Base-by-base conservation (phyloP, 2,888 invertebrate genomes). In the Mythimna ferrago region DNA sequence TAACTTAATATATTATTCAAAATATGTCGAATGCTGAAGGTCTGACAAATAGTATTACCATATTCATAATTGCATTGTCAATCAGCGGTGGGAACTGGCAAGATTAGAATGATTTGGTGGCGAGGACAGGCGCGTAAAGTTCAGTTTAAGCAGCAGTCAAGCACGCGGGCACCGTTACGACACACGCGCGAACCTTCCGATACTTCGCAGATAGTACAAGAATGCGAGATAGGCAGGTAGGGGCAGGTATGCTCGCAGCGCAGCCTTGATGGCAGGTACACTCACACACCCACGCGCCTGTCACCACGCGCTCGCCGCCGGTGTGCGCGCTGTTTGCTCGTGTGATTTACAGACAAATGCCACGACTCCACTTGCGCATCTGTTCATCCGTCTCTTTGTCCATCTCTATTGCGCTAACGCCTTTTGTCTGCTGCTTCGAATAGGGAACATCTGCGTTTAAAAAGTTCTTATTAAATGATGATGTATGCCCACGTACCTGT, bases 261-360 rank as follows among this genome's bases (percentile, higher is more conserved):
- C 89, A 91, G 89, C 90, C 90, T 90, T 89, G 88, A 82, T 83
- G 80, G 86, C 87, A 88, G 88, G 88, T 86, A 87, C 86, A 88
- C 90, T 76, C 88, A 89, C 89, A 88, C 87, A 87, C 71, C 62
- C 71, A 81, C 80, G 72, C 72, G 51, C 64, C 79, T 80, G 82
- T 86, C 75, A 62, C 76, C 83, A 81, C 84, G 74, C 73, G 79
- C 74, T 44, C 61, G 74, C 71, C 73, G 78, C 76, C 77, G 73
- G 90, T 92, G 92, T 90, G 92, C 88, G 91, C 87, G 90, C 87
- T 95, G 92, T 96, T 95, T 96, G 93, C 89, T 87, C 91, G 91
- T 93, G 89, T 95, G 94, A 96, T 96, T 96, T 91, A 95, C 96
- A 95, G 93, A 92, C 94, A 95, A 95, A 95, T 90, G 91, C 93